phyloP scores from a whole-genome alignment of 2,113 vertebrate species.

The Plotosus lineatus region DNA sequence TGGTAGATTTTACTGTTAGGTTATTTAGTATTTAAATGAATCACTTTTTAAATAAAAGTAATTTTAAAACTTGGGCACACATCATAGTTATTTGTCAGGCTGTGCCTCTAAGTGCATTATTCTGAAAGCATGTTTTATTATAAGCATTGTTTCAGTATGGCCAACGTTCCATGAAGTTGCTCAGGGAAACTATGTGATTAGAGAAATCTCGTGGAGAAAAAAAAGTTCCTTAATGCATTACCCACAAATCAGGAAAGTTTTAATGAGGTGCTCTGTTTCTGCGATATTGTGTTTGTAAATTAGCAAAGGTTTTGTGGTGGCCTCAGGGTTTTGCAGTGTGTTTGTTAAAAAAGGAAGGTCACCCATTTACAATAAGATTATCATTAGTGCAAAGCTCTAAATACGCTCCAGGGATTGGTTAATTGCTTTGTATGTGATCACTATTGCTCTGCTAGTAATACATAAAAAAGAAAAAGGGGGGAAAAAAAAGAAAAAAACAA shows the following conservation, averaged over 20 bases:
- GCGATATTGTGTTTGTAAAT: constrained; percentile 64
- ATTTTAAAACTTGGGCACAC: constrained; percentile 16
- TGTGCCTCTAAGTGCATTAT: not conserved
- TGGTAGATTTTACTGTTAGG: not conserved
- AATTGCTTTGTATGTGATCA: constrained; percentile 25
- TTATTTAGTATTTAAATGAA: not conserved
- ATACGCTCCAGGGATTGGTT: constrained; percentile 20
- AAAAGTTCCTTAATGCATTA: constrained; percentile 58
- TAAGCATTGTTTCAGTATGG: not conserved
- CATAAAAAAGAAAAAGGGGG: constrained; percentile 17
- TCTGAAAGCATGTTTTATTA: not conserved
- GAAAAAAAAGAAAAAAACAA: not conserved
- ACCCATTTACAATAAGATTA: constrained; percentile 23
- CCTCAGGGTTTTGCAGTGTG: constrained; percentile 24
- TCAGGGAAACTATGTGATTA: constrained; percentile 16
- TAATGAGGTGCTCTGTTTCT: constrained; percentile 67
- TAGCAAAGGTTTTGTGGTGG: constrained; percentile 54
- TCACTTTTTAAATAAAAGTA: constrained; percentile 13
- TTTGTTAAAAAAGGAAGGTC: constrained; percentile 29
- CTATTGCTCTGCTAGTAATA: not conserved
- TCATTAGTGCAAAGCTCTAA: constrained; percentile 17
- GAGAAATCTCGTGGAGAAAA: constrained; percentile 55
- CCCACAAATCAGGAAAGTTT: constrained; percentile 59
- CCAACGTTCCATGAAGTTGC: constrained; percentile 3
- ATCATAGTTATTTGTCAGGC: constrained; percentile 22